These are phyloP conservation scores for Grallaria varia DNA, from an alignment of 2,113 vertebrate genomes.

Conservation along the genomic window DNA sequence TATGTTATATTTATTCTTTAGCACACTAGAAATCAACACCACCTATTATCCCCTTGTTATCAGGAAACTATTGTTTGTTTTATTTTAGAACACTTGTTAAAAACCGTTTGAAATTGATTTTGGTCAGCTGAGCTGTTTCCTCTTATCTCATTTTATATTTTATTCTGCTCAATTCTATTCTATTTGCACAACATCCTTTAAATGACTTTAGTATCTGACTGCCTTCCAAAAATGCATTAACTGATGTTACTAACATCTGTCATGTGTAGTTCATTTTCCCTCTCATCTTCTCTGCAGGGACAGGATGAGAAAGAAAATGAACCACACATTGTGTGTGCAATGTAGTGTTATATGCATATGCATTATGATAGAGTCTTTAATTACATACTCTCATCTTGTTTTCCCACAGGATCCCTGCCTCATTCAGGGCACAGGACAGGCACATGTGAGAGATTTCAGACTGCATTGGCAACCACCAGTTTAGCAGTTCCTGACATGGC, in stretches of 20 bases:
- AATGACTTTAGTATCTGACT: background rate
- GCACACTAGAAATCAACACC: background rate
- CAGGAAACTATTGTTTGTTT: background rate
- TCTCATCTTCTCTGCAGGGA: constrained; percentile 60
- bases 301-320: constrained; percentile 61
- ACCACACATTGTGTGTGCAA: constrained; percentile 44
- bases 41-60: background rate
- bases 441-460: constrained; percentile 43
- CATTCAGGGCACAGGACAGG: constrained; percentile 13
- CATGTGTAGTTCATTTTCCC: constrained; percentile 42
- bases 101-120: background rate
- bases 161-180: background rate
- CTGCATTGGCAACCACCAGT: background rate
- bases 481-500: background rate
- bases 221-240: constrained; percentile 30
- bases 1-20: background rate
- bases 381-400: constrained; percentile 61
- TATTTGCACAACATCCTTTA: background rate
- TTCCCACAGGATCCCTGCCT: constrained; percentile 49
- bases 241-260: constrained; percentile 58
- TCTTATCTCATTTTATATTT: background rate
- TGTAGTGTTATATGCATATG: constrained; percentile 59
- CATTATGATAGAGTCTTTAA: constrained; percentile 63
- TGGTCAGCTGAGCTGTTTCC: background rate
- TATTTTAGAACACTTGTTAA: background rate